Conservation (phyloP, 2,888 invertebrate species). For the Apomyelois bistriatella region DNA sequence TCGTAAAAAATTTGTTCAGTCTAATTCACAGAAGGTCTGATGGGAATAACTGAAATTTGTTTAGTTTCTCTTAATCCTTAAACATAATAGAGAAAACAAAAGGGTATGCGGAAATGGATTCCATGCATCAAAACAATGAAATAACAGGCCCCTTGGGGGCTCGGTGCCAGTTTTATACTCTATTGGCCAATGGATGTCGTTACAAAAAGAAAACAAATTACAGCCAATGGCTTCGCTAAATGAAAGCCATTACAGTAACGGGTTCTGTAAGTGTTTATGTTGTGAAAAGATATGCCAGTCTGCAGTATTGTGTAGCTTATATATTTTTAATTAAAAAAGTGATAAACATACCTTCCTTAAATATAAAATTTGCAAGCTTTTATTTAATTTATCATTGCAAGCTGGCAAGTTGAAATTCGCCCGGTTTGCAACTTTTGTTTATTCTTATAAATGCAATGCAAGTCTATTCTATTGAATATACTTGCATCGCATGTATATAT, state of each 20-base stretch:
- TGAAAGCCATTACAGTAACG: slow-evolving; percentile 7
- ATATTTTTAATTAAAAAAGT: no score
- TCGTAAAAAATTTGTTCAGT: no score
- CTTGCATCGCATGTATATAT: no score
- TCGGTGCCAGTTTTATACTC: slow-evolving; percentile 17
- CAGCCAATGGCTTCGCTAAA: slow-evolving; percentile 11
- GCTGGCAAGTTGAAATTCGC: no score
- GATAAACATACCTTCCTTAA: no score
- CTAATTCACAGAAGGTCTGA: no score
- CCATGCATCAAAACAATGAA: slow-evolving; percentile 4
- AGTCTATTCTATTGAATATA: no score
- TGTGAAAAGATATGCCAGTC: neutral
- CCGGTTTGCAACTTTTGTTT: no score
- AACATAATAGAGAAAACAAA: neutral
- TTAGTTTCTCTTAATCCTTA: neutral
- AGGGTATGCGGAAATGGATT: neutral
- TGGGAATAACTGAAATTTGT: no score
- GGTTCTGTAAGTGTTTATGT: neutral
- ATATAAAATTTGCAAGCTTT: no score
- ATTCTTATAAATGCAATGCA: no score
- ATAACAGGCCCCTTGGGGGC: slow-evolving; percentile 8
- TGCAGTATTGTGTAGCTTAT: neutral
- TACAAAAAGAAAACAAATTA: slow-evolving; percentile 19
- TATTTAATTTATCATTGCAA: no score
- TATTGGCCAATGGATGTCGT: slow-evolving; percentile 17